phyloP scores from a whole-genome alignment of 2,888 invertebrate species.

The Thalpophila matura region DNA sequence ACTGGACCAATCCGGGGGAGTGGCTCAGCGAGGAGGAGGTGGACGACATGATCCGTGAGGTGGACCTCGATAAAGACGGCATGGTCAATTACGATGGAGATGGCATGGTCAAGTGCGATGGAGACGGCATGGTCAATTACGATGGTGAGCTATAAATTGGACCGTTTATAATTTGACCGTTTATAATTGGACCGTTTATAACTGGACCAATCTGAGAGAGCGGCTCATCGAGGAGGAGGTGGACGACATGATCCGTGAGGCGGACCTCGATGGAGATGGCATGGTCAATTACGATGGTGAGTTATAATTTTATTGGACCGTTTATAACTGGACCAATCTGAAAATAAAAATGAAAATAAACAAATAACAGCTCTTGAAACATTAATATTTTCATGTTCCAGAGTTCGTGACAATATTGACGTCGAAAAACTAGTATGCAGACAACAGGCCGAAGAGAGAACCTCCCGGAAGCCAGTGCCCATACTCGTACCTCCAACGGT shows the following conservation, averaged over 20 bases:
- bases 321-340: conserved; percentile 94
- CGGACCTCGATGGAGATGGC: conserved; percentile 96
- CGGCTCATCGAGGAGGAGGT: conserved; percentile 96
- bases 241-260: conserved; percentile 97
- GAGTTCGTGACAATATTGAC: conserved; percentile 96
- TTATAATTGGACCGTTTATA: conserved; percentile 71
- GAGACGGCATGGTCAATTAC: conserved; percentile 96
- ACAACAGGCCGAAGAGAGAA: conserved; percentile 81
- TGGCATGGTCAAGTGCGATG: conserved; percentile 96
- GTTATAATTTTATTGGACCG: background rate
- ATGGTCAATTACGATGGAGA: conserved; percentile 96
- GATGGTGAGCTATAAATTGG: conserved; percentile 24
- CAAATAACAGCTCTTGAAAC: background rate
- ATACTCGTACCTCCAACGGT: conserved; percentile 72
- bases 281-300: conserved; percentile 93
- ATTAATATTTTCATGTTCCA: conserved; percentile 82
- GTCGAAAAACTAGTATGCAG: conserved; percentile 94
- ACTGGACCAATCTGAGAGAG: conserved; percentile 97
- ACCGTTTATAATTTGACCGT: background rate
- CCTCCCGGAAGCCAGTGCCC: conserved; percentile 78
- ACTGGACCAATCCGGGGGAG: conserved; percentile 97
- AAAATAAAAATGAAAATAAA: no score
- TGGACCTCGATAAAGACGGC: conserved; percentile 96
- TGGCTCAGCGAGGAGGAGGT: conserved; percentile 96
- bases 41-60: conserved; percentile 97